A percentile compares a stretch with the other conserved stretches of the same genome.
phyloP scores from a whole-genome alignment of 1,140 invertebrate species.

The Procambarus virginalis region DNA sequence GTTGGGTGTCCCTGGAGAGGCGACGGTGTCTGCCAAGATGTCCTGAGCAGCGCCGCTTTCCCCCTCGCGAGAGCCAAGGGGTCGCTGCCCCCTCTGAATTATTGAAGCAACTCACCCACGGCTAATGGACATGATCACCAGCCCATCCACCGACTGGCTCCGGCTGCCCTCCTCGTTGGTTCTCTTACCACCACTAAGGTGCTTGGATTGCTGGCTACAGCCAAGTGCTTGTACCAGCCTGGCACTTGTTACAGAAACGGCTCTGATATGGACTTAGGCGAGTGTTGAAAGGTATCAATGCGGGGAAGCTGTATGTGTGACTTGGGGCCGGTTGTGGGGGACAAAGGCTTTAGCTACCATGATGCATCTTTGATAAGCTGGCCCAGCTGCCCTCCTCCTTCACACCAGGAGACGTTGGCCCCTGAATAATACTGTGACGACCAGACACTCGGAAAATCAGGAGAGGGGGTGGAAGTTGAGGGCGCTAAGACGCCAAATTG shows the following conservation, averaged over 20 bases:
- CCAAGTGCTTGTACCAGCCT: no score
- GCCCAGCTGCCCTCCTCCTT: constrained; percentile 22
- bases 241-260: no score
- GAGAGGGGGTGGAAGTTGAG: no score
- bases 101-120: constrained; percentile 63
- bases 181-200: no score
- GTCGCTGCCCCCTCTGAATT: constrained; percentile 57
- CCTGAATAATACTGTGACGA: constrained; percentile 53
- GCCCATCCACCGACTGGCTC: not conserved
- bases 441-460: no score
- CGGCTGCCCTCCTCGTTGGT: not conserved
- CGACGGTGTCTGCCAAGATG: constrained; percentile 50
- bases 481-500: no score
- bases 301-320: no score
- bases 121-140: constrained; percentile 66
- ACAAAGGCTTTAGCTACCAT: constrained; percentile 42
- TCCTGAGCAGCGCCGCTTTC: constrained; percentile 15
- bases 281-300: no score
- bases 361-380: constrained; percentile 46
- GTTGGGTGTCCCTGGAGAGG: constrained; percentile 24
- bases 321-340: not conserved
- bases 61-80: constrained; percentile 38
- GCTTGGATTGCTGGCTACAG: no score
- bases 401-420: constrained; percentile 46
- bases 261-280: no score